phyloP scores from a whole-genome alignment of 1,140 invertebrate genomes.

The Neotoxoptera formosana region DNA sequence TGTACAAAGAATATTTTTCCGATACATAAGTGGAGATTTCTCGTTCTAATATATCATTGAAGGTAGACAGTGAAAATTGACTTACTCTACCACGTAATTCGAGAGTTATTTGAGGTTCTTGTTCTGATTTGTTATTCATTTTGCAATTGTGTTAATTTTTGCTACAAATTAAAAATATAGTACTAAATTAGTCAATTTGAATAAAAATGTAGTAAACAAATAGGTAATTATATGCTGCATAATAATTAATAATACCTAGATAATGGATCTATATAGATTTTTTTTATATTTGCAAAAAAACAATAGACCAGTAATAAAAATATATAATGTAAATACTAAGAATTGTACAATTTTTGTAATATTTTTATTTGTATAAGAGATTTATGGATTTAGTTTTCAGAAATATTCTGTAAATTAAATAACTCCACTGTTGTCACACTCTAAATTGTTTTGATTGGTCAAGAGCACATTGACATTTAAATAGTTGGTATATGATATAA shows the following conservation, averaged over 20 bases:
- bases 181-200: not conserved
- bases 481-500: not conserved
- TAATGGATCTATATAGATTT: not conserved
- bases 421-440: not conserved
- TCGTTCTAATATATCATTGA: not conserved
- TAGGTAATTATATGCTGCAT: not conserved
- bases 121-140: not conserved
- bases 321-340: not conserved
- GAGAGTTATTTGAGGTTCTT: not conserved
- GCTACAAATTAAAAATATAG: not conserved
- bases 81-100: not conserved
- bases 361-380: not conserved
- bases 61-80: too few species aligned
- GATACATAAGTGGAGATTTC: not conserved
- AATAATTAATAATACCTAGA: not conserved
- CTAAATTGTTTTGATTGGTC: not conserved
- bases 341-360: not conserved
- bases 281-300: not conserved
- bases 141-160: too few species aligned
- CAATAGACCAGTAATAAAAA: not conserved
- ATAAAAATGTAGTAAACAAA: not conserved
- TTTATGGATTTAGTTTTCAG: not conserved
- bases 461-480: not conserved
- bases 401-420: not conserved
- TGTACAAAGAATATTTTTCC: fast-evolving